Evolutionary conservation across 2,113 vertebrate genomes (phyloP).

Genomic region (Misgurnus mizolepis): DNA sequence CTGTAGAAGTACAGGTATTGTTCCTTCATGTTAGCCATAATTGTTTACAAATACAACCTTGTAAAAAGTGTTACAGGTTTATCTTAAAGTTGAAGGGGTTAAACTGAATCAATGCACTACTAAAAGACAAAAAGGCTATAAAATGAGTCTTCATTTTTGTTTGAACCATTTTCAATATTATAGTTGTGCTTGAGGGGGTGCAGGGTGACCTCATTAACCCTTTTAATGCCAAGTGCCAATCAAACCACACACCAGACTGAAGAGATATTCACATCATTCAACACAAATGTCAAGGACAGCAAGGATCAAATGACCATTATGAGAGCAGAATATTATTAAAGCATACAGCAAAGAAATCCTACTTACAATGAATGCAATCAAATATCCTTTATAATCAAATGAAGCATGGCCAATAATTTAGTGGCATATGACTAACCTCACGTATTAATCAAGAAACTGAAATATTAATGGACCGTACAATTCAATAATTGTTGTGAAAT

Average conservation of each 20-base stretch:
- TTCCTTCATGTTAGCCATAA: too few species aligned
- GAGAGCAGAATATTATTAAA: slow-evolving; percentile 18
- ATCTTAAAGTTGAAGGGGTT: too few species aligned
- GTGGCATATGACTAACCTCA: neutral
- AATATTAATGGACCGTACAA: neutral
- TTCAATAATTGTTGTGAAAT: neutral
- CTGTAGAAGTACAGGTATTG: too few species aligned
- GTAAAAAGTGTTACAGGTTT: too few species aligned
- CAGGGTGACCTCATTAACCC: slow-evolving; percentile 19
- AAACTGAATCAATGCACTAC: neutral
- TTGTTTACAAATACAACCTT: too few species aligned
- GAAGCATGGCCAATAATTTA: neutral
- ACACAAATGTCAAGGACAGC: slow-evolving; percentile 24
- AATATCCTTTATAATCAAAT: slow-evolving; percentile 10
- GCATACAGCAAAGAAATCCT: slow-evolving; percentile 10
- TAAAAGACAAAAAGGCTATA: neutral
- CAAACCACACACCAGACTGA: slow-evolving; percentile 28
- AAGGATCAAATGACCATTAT: neutral
- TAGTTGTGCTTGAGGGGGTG: neutral
- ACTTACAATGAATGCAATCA: slow-evolving; percentile 17
- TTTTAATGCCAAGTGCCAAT: slow-evolving; percentile 34
- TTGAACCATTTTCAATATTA: neutral
- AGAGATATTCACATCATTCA: slow-evolving; percentile 15
- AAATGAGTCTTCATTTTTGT: neutral
- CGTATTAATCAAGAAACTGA: neutral